Evolutionary conservation across 2,797 vertebrate species (phyloP).

Genomic region (Xiphophorus birchmanni): DNA sequence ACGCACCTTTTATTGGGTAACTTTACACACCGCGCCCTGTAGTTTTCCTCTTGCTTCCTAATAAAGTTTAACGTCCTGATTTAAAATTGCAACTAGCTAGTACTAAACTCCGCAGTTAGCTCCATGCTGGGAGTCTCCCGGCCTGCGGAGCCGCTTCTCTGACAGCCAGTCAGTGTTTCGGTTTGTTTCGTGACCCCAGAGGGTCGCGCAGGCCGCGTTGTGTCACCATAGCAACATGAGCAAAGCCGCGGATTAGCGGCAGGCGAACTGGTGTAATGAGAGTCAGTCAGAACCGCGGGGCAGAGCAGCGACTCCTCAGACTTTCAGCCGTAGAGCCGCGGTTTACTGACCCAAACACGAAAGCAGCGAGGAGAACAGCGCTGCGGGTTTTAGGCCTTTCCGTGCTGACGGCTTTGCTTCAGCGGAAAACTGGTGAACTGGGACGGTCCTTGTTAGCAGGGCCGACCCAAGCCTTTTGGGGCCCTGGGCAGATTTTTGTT

Average conservation of each 20-base stretch:
- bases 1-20: too few species aligned
- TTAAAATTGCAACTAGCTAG: too few species aligned
- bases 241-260: slow-evolving; percentile 48
- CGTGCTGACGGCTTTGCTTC: neutral
- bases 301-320: too few species aligned
- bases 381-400: neutral
- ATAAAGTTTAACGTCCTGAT: too few species aligned
- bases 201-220: slow-evolving; percentile 27
- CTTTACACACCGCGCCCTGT: too few species aligned
- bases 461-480: too few species aligned
- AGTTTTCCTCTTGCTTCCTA: too few species aligned
- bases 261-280: slow-evolving; percentile 57
- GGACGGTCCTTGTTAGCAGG: too few species aligned
- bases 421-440: neutral
- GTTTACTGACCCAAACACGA: slow-evolving; percentile 26
- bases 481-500: too few species aligned
- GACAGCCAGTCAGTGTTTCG: neutral
- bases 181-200: slow-evolving; percentile 46
- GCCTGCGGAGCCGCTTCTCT: too few species aligned
- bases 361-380: slow-evolving; percentile 10
- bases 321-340: slow-evolving; percentile 6
- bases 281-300: slow-evolving; percentile 50
- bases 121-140: too few species aligned
- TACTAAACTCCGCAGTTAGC: too few species aligned
- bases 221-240: slow-evolving; percentile 37